Conservation (phyloP, 2,888 invertebrate genomes). For the Drosophila colorata region DNA sequence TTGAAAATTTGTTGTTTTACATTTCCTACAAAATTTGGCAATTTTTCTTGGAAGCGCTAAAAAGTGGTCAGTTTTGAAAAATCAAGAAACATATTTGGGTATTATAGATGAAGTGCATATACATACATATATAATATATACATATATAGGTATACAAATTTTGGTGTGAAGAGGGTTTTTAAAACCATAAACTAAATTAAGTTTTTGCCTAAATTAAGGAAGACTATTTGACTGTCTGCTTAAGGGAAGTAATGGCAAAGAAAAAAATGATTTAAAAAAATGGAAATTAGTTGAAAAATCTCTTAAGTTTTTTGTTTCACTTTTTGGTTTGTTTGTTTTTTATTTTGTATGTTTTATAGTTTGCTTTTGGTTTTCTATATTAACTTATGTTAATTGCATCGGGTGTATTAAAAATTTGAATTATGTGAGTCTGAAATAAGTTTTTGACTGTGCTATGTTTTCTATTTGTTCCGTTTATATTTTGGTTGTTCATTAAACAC, state of each 20-base stretch:
- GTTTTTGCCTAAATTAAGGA: conserved; percentile 72
- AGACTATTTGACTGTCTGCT: conserved; percentile 67
- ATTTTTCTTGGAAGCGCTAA: conserved; percentile 85
- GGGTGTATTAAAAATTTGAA: conserved; percentile 50
- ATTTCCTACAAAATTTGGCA: conserved; percentile 83
- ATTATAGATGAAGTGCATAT: conserved; percentile 22
- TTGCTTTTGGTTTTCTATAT: conserved; percentile 23
- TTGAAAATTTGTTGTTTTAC: conserved; percentile 41
- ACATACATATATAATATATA: not conserved
- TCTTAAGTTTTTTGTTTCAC: conserved; percentile 15
- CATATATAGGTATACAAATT: conserved; percentile 9
- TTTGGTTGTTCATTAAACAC: conserved; percentile 29
- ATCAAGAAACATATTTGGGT: conserved; percentile 44
- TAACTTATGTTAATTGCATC: conserved; percentile 42
- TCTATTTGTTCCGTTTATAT: conserved; percentile 27
- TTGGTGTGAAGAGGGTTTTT: conserved; percentile 17
- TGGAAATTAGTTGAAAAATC: conserved; percentile 17
- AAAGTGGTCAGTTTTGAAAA: conserved; percentile 78
- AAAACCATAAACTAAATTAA: conserved; percentile 42
- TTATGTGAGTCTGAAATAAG: conserved; percentile 51
- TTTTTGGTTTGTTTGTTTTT: conserved; percentile 14
- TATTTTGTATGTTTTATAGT: conserved; percentile 1
- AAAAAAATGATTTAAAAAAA: conserved; percentile 8
- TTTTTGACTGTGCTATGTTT: conserved; percentile 61
- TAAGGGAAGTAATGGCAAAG: conserved; percentile 48